Percentiles rank a stretch among this genome's conserved stretches.
Evolutionary conservation across 1,140 invertebrate genomes (phyloP).

Genomic region (Dendroctonus valens): DNA sequence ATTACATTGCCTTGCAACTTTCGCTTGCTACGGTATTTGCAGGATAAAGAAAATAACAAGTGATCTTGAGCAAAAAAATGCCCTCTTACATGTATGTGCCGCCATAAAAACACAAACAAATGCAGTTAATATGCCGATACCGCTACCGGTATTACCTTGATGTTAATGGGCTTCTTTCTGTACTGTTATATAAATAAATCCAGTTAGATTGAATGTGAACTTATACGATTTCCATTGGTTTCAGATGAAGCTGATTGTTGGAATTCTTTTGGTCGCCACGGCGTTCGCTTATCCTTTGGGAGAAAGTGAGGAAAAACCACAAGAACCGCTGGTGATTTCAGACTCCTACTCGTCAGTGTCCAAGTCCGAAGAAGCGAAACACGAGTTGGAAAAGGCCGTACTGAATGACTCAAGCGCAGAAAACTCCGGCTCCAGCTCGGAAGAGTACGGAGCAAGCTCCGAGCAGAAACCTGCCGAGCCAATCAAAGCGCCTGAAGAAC

Average conservation of each 20-base stretch:
- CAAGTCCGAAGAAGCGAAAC: conserved; percentile 40
- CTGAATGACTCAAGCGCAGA: conserved; percentile 27
- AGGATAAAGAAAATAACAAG: conserved; percentile 9
- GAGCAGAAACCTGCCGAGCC: neutral
- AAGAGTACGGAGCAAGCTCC: conserved; percentile 33
- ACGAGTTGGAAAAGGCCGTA: conserved; percentile 22
- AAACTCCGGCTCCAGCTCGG: conserved; percentile 28
- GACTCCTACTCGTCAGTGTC: conserved; percentile 49
- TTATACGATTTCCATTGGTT: conserved; percentile 36
- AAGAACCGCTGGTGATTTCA: conserved; percentile 47
- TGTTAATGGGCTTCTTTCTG: no score
- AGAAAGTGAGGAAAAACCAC: conserved; percentile 43
- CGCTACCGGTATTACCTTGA: no score
- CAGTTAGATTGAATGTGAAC: no score
- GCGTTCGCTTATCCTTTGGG: conserved; percentile 47
- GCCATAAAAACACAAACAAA: no score
- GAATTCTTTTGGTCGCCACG: conserved; percentile 44
- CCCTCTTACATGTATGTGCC: conserved; percentile 3
- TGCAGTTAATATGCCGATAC: no score
- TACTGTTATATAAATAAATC: no score
- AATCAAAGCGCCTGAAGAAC: neutral
- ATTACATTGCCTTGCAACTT: conserved; percentile 18
- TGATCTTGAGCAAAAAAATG: conserved; percentile 22
- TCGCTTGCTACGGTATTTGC: conserved; percentile 18
- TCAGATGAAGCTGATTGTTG: conserved; percentile 51